Evolutionary conservation across 2,113 vertebrate genomes (phyloP), one percentile per base, ranked within the genome.

Genomic region (Gambusia holbrooki): DNA sequence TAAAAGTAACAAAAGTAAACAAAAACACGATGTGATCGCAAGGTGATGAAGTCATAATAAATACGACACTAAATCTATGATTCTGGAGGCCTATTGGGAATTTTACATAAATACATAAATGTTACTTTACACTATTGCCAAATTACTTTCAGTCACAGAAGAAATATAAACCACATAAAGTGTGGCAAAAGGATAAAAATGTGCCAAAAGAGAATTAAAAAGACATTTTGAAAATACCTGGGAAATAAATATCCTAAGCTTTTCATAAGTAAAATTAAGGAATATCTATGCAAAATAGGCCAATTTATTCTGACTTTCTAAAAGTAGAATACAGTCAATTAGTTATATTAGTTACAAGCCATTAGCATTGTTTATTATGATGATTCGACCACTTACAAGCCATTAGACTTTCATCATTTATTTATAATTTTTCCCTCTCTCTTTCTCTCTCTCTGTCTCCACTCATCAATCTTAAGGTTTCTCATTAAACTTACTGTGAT

Each of bases 281-380:
- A 80, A 68, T 63, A 60, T 66, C 62, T 75, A 58, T 62, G 73
- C 66, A 74, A 74, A 84, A 81, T 37, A 74, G 60, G 51, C 40
- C 45, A 27, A 76, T 80, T 80, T 37, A 68, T 29, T 37, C 29
- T 0, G 17, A 45, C 71, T 74, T 33, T 79, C 66, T 68, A 32
- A 76, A 81, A 84, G 77, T 77, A 84, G 80, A 78, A 35, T 15
- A 17, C 33, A 69, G 71, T 71, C 76, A 74, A 81, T 89, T 81
- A 90, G 81, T 74, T 74, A 77, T 35, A 62, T 89, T 81, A 90
- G 81, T 74, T 74, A 77, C 48, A 65, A 82, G 62, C 76, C 83
- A 88, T 89, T 90, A 87, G 32, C 79, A 72, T 62, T 66, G 48
- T 35, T 35, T 54, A 54, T 22, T 8, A 54, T 4, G 7, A 54